Percentiles rank a stretch among this genome's conserved stretches.
Conservation (phyloP, 2,113 vertebrate species). For the Origma solitaria region DNA sequence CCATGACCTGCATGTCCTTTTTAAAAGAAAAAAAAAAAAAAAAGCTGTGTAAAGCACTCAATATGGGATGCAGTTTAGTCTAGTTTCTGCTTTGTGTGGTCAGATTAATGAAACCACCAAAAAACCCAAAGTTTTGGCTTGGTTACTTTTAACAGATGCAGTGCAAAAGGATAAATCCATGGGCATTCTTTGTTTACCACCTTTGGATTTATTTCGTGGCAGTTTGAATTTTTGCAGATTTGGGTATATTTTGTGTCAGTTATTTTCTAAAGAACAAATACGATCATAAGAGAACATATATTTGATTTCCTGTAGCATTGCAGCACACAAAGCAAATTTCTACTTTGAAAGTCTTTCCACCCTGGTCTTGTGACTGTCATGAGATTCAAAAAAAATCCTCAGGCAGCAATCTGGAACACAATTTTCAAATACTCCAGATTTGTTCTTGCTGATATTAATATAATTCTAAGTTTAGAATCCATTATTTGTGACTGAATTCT, state of each 20-base stretch:
- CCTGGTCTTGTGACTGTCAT: slow-evolving; percentile 46
- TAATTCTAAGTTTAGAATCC: slow-evolving; percentile 56
- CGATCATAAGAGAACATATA: not conserved
- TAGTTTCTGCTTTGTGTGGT: not conserved
- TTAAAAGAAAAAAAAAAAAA: not conserved
- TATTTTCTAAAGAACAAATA: not conserved
- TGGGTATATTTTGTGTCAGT: not conserved
- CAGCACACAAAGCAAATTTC: slow-evolving; percentile 18
- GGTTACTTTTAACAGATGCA: not conserved
- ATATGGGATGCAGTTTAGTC: not conserved
- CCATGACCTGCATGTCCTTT: not conserved
- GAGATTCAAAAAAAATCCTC: slow-evolving; percentile 36
- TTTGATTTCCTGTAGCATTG: slow-evolving; percentile 17
- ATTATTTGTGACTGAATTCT: slow-evolving; percentile 55
- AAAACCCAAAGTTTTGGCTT: not conserved
- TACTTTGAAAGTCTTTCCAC: slow-evolving; percentile 20
- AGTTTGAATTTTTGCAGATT: not conserved
- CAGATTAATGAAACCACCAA: not conserved
- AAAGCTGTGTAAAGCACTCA: not conserved
- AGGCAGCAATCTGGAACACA: slow-evolving; percentile 51
- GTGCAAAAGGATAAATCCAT: not conserved
- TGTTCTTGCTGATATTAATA: slow-evolving; percentile 58
- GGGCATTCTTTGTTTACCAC: not conserved
- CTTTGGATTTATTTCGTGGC: not conserved
- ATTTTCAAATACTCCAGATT: slow-evolving; percentile 48